Conservation (phyloP, 2,888 invertebrate genomes). For the Ormyrus thymus region DNA sequence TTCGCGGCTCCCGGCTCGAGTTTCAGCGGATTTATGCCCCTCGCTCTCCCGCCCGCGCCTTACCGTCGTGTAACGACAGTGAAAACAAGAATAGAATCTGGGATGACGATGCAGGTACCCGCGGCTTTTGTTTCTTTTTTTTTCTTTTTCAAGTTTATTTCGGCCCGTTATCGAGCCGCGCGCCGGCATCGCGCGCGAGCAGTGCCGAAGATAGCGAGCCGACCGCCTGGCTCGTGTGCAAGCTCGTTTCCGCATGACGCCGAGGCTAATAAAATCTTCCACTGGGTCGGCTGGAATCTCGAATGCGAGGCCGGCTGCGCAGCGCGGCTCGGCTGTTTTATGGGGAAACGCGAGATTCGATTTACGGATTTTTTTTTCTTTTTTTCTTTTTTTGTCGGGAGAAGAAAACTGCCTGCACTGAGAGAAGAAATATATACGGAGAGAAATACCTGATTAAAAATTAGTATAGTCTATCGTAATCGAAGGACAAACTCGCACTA, state of each 20-base stretch:
- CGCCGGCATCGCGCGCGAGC: too few relatives aligned
- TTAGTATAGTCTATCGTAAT: too few relatives aligned
- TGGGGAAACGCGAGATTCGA: too few relatives aligned
- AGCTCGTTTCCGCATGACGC: slow-evolving; percentile 26
- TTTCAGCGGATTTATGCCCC: slow-evolving; percentile 33
- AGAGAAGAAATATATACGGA: too few relatives aligned
- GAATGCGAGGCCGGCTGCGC: neutral
- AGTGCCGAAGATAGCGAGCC: slow-evolving; percentile 14
- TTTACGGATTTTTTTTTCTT: too few relatives aligned
- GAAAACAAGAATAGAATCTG: slow-evolving; percentile 56
- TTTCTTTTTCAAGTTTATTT: slow-evolving; percentile 42
- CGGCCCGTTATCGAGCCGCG: slow-evolving; percentile 41
- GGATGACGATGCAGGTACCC: slow-evolving; percentile 55
- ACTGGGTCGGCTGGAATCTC: slow-evolving; percentile 24
- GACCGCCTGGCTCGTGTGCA: neutral
- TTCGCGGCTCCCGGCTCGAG: slow-evolving; percentile 29
- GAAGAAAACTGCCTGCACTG: too few relatives aligned
- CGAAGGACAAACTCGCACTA: too few relatives aligned
- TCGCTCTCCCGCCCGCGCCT: neutral
- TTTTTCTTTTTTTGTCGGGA: too few relatives aligned
- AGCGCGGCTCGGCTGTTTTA: too few relatives aligned
- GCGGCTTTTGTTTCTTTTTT: too few relatives aligned
- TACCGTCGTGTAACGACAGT: slow-evolving; percentile 40
- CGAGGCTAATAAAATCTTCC: slow-evolving; percentile 23
- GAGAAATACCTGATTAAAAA: too few relatives aligned